phyloP scores from a whole-genome alignment of 2,888 invertebrate species.

The Zaprionus obscuricornis region DNA sequence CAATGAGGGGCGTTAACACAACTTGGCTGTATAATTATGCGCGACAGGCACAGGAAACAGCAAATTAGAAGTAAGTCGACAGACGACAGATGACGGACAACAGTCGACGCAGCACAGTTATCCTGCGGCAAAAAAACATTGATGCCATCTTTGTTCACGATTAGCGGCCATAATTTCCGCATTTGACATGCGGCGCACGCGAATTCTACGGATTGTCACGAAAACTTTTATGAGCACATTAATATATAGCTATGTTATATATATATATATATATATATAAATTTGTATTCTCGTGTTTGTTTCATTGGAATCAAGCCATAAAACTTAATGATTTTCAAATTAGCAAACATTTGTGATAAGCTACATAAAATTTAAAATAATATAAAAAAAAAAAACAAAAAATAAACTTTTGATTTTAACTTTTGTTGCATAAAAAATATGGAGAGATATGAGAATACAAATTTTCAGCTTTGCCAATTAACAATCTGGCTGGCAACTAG shows the following conservation, averaged over 20 bases:
- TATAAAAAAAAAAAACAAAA: slow-evolving; percentile 12
- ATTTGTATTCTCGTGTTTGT: slow-evolving; percentile 9
- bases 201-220: slow-evolving; percentile 26
- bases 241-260: slow-evolving; percentile 9
- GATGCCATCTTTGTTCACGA: slow-evolving; percentile 37
- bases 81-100: too few relatives aligned
- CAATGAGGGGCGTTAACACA: slow-evolving; percentile 10
- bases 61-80: slow-evolving; percentile 60
- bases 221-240: slow-evolving; percentile 22
- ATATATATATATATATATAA: too few relatives aligned
- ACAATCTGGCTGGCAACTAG: too few relatives aligned
- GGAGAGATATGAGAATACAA: too few relatives aligned
- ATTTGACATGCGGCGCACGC: slow-evolving; percentile 50
- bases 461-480: too few relatives aligned
- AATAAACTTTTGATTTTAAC: too few relatives aligned
- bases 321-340: slow-evolving; percentile 71
- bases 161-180: slow-evolving; percentile 53
- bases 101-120: slow-evolving; percentile 46
- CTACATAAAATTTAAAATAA: slow-evolving; percentile 1
- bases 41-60: slow-evolving; percentile 70
- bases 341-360: slow-evolving; percentile 53
- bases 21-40: slow-evolving; percentile 57
- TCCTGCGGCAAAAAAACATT: slow-evolving; percentile 59
- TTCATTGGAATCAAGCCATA: slow-evolving; percentile 64
- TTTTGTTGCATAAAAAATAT: too few relatives aligned